Conservation (phyloP, 2,888 invertebrate species). For the Belgica antarctica region DNA sequence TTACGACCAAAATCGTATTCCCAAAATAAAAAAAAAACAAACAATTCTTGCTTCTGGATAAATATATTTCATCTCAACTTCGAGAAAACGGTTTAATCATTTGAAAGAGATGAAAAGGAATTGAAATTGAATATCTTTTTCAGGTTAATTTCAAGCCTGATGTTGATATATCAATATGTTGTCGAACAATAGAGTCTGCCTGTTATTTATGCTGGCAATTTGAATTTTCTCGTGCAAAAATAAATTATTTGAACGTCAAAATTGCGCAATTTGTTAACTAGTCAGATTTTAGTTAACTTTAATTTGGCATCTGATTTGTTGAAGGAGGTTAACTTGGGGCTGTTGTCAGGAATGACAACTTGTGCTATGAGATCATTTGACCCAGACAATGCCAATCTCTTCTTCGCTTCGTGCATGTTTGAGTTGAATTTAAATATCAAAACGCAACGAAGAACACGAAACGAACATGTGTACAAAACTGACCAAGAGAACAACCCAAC, state of each 20-base stretch:
- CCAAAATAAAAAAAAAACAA: background rate
- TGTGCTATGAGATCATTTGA: background rate
- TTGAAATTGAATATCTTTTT: constrained; percentile 40
- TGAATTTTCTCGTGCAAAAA: background rate
- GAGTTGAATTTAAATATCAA: background rate
- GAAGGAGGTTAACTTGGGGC: background rate
- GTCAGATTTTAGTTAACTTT: constrained; percentile 7
- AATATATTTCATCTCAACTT: background rate
- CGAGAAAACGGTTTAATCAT: background rate
- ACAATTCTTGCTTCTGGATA: constrained; percentile 10
- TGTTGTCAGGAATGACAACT: background rate
- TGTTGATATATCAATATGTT: constrained; percentile 17
- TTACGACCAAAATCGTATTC: background rate
- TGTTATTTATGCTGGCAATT: constrained; percentile 23
- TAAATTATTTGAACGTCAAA: background rate
- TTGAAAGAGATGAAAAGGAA: constrained; percentile 28
- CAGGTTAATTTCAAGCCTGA: constrained; percentile 2
- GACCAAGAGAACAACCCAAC: background rate
- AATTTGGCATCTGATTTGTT: constrained; percentile 2
- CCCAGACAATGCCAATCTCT: background rate
- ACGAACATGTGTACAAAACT: background rate
- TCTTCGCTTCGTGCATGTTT: constrained; percentile 8
- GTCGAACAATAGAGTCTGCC: background rate
- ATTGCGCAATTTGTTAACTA: background rate
- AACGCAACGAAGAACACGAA: background rate